A percentile compares a stretch with the other conserved stretches of the same genome.
These are phyloP conservation scores for Xanthia icteritia DNA, from an alignment of 2,888 invertebrate genomes.

Conservation along the genomic window DNA sequence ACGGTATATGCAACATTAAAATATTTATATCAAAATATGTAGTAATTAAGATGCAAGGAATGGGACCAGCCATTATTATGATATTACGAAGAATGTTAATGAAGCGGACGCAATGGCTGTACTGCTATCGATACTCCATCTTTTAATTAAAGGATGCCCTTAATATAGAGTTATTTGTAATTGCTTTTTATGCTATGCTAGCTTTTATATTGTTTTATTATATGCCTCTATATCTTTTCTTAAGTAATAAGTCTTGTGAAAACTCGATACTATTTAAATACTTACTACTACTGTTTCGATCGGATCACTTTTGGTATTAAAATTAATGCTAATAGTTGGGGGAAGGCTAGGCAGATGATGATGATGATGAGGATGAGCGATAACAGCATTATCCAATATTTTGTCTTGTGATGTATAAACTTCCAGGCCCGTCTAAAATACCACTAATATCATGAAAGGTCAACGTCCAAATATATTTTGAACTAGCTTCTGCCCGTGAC, in stretches of 20 bases:
- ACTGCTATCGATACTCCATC: conserved; percentile 45
- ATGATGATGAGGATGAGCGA: background rate
- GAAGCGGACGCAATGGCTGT: conserved; percentile 39
- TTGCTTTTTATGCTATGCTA: conserved; percentile 32
- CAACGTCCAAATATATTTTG: background rate
- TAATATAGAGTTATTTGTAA: conserved; percentile 38
- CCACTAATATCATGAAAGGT: background rate
- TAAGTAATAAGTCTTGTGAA: conserved; percentile 24
- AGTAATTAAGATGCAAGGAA: conserved; percentile 56
- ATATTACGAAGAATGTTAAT: conserved; percentile 56
- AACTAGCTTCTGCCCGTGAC: too few species aligned
- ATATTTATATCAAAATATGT: conserved; percentile 43
- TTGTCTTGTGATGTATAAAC: background rate
- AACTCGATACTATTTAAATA: background rate
- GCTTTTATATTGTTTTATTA: background rate
- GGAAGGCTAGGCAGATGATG: background rate
- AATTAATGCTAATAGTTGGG: background rate
- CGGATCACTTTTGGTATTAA: background rate
- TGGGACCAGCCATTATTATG: conserved; percentile 54
- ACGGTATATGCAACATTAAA: conserved; percentile 38
- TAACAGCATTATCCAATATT: background rate
- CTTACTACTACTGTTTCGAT: conserved; percentile 1
- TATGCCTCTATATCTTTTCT: too few species aligned
- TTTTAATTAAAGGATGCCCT: conserved; percentile 59
- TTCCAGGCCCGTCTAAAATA: background rate